These are phyloP conservation scores for Lepidocyrtoides sp. DNA, from an alignment of 2,888 invertebrate species.

Conservation along the genomic window DNA sequence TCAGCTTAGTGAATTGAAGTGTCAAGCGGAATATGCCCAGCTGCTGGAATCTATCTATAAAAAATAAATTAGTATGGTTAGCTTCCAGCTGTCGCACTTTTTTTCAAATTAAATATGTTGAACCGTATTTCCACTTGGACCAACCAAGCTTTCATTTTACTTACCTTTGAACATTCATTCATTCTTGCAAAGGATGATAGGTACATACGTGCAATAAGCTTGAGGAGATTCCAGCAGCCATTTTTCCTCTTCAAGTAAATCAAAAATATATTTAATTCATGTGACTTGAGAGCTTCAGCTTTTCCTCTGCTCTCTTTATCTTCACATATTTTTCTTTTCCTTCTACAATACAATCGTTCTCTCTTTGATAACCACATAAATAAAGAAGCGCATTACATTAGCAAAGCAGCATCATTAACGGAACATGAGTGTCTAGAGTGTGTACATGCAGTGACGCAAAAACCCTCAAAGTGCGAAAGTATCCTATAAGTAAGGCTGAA, in stretches of 20 bases:
- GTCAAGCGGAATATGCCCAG: neutral
- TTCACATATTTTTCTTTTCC: neutral
- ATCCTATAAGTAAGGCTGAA: neutral
- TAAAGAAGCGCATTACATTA: neutral
- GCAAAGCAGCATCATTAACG: neutral
- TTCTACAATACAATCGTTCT: neutral
- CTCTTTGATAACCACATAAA: constrained; percentile 2
- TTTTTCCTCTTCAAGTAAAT: too few species aligned
- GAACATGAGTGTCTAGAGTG: neutral
- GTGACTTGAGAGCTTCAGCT: neutral
- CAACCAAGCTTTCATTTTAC: neutral
- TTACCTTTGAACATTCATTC: neutral
- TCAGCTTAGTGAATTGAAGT: neutral
- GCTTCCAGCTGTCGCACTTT: neutral
- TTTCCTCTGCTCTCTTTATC: neutral
- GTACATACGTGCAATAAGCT: too few species aligned
- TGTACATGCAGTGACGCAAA: neutral
- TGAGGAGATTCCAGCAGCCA: too few species aligned
- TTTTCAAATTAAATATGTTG: neutral
- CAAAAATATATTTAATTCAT: constrained; percentile 7
- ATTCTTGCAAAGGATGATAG: neutral
- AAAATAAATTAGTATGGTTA: neutral
- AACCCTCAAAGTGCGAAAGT: neutral
- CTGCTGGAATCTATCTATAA: neutral
- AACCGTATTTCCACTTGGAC: neutral